phyloP scores from a whole-genome alignment of 1,140 invertebrate genomes.

The Apis dorsata region DNA sequence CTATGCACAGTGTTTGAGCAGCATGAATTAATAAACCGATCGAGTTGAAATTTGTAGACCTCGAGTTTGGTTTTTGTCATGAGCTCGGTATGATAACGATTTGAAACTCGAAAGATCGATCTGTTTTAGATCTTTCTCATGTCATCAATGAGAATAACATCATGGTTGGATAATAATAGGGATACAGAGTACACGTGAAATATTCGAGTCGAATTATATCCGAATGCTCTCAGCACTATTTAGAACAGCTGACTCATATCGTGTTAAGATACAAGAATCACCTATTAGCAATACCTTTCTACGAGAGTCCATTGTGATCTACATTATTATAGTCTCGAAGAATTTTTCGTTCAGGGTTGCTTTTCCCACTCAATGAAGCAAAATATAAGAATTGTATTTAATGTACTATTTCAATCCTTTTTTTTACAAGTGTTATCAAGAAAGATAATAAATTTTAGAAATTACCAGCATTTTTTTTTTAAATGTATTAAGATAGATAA shows the following conservation, averaged over 20 bases:
- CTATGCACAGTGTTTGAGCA: not conserved
- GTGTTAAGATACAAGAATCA: not conserved
- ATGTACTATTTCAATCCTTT: too few species aligned
- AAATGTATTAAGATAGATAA: too few species aligned
- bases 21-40: conserved; percentile 4
- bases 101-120: not conserved
- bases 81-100: too few species aligned
- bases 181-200: not conserved
- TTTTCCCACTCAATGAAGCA: not conserved
- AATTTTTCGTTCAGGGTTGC: too few species aligned
- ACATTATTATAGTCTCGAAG: not conserved
- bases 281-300: not conserved
- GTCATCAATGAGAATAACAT: conserved; percentile 17
- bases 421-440: too few species aligned
- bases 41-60: not conserved
- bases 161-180: not conserved
- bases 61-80: not conserved
- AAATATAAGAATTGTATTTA: not conserved
- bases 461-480: too few species aligned
- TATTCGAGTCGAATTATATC: conserved; percentile 2
- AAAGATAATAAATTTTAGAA: too few species aligned
- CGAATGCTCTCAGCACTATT: not conserved
- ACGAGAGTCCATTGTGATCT: not conserved
- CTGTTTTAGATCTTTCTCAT: not conserved
- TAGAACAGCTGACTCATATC: not conserved